These are phyloP conservation scores for Drosophila sproati DNA, from an alignment of 1,140 invertebrate genomes.

Conservation along the genomic window DNA sequence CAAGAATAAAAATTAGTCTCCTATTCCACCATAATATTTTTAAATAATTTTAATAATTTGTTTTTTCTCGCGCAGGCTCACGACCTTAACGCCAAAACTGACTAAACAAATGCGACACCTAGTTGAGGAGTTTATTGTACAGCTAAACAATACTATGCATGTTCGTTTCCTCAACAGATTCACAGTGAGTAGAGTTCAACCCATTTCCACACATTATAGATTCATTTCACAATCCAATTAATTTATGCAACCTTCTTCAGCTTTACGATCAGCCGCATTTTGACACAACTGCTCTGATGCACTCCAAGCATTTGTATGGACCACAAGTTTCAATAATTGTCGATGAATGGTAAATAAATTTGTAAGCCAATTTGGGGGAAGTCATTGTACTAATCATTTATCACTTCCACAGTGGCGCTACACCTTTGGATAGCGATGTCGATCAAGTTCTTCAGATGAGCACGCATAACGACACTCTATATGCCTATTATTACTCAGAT, in stretches of 20 bases:
- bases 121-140: slow-evolving; percentile 28
- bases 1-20: too few relatives aligned
- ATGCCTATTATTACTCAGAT: slow-evolving; percentile 96
- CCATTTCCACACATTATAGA: too few relatives aligned
- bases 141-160: slow-evolving; percentile 75
- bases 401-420: slow-evolving; percentile 42
- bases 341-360: slow-evolving; percentile 66
- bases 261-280: slow-evolving; percentile 80
- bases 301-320: slow-evolving; percentile 76
- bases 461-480: slow-evolving; percentile 92
- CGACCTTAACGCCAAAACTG: slow-evolving; percentile 72
- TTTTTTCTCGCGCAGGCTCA: slow-evolving; percentile 47
- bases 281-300: slow-evolving; percentile 76
- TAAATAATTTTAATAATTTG: too few relatives aligned
- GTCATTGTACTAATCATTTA: not conserved
- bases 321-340: slow-evolving; percentile 80
- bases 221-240: too few relatives aligned
- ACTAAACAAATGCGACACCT: slow-evolving; percentile 78
- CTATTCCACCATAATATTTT: too few relatives aligned
- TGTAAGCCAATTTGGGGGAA: not conserved
- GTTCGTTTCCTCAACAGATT: slow-evolving; percentile 77
- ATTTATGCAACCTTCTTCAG: not conserved
- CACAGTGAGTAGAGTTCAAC: slow-evolving; percentile 22
- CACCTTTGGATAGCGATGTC: slow-evolving; percentile 46
- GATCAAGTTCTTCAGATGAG: slow-evolving; percentile 92